Conservation (phyloP, 2,113 vertebrate genomes). For the Condylura cristata region DNA sequence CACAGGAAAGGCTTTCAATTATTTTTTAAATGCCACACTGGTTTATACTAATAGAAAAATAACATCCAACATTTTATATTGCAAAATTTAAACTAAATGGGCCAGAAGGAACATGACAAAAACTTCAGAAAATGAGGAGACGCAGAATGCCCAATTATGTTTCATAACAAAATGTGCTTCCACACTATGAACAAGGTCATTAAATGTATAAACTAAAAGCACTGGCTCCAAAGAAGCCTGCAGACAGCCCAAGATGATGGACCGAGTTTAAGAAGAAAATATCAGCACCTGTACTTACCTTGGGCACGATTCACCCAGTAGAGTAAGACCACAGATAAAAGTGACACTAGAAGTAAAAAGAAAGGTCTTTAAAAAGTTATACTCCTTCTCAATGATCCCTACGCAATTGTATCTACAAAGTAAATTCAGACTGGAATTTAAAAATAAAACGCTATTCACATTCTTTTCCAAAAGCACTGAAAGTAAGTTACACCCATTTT, state of each 20-base stretch:
- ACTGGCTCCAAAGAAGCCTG: not conserved
- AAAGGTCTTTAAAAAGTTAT: not conserved
- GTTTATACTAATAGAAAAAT: not conserved
- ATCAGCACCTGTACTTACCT: slow-evolving; percentile 84
- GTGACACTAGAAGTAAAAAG: slow-evolving; percentile 86
- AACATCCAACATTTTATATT: slow-evolving; percentile 7
- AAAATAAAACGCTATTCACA: not conserved
- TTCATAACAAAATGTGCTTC: not conserved
- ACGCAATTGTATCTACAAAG: not conserved
- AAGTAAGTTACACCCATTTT: not conserved
- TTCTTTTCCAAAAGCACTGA: not conserved
- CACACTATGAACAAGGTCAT: not conserved
- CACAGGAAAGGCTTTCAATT: not conserved
- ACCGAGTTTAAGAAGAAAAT: not conserved
- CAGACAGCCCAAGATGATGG: not conserved
- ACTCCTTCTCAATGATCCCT: not conserved
- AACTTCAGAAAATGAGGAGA: not conserved
- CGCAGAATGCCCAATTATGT: not conserved
- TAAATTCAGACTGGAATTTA: not conserved
- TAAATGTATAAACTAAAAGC: not conserved
- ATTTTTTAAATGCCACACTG: not conserved
- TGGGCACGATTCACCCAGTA: slow-evolving; percentile 92
- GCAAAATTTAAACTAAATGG: not conserved
- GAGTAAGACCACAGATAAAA: slow-evolving; percentile 92
- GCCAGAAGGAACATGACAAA: not conserved